phyloP scores from a whole-genome alignment of 2,113 vertebrate genomes.

The Passer montanus region DNA sequence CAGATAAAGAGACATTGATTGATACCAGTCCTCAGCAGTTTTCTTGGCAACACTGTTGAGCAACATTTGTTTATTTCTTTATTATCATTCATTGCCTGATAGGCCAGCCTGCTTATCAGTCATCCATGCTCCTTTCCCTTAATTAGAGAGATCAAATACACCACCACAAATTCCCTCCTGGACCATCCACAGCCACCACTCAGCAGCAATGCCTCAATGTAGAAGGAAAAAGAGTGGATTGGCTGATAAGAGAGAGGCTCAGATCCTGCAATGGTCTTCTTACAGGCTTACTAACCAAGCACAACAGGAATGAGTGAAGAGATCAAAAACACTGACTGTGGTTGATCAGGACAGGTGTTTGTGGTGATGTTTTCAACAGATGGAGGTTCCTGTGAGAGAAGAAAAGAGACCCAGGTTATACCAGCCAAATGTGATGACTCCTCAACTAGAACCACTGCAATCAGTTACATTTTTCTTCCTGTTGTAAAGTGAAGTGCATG shows the following conservation, averaged over 20 bases:
- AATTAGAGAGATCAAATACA: conserved; percentile 50
- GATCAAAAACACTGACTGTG: conserved; percentile 67
- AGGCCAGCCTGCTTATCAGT: conserved; percentile 69
- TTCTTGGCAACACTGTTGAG: conserved; percentile 29
- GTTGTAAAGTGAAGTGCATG: neutral
- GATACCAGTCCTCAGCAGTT: conserved; percentile 22
- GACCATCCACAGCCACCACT: conserved; percentile 68
- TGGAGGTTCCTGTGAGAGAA: conserved; percentile 62
- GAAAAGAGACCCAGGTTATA: conserved; percentile 61
- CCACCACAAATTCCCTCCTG: conserved; percentile 71
- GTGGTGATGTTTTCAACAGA: conserved; percentile 69
- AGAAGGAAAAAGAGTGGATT: conserved; percentile 55
- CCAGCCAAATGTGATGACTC: conserved; percentile 46
- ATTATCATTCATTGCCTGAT: conserved; percentile 59
- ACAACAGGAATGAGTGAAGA: conserved; percentile 52
- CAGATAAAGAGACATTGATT: conserved; percentile 55
- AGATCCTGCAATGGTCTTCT: conserved; percentile 51
- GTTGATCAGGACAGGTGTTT: conserved; percentile 65
- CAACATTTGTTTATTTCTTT: conserved; percentile 24
- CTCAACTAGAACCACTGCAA: conserved; percentile 45
- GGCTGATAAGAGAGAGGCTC: conserved; percentile 57
- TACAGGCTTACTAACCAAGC: conserved; percentile 60
- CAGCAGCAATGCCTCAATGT: conserved; percentile 23
- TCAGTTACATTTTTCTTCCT: conserved; percentile 24
- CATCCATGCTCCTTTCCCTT: conserved; percentile 57